A percentile compares a stretch with the other conserved stretches of the same genome.
These are phyloP conservation scores for Thera obeliscata DNA, from an alignment of 2,888 invertebrate species.

Conservation along the genomic window DNA sequence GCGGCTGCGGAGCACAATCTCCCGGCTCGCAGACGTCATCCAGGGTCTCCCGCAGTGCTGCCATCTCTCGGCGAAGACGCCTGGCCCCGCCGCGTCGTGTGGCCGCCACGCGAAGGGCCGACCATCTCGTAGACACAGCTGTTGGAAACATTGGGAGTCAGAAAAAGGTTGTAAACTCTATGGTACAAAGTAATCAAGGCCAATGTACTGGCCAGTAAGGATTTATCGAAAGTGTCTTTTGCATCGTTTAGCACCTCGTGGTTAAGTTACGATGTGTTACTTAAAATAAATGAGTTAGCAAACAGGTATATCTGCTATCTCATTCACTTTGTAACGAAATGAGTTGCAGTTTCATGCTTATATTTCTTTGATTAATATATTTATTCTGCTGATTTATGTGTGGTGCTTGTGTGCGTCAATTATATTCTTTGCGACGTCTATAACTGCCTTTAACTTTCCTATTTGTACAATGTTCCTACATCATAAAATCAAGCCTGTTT, in stretches of 20 bases:
- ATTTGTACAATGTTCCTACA: too few relatives aligned
- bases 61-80: slow-evolving; percentile 85
- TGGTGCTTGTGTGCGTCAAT: too few relatives aligned
- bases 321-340: slow-evolving; percentile 1
- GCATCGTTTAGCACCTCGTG: slow-evolving; percentile 22
- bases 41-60: slow-evolving; percentile 84
- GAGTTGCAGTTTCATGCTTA: slow-evolving; percentile 1
- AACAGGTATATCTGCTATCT: background rate
- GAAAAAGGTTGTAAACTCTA: background rate
- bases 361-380: too few relatives aligned
- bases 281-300: too few relatives aligned
- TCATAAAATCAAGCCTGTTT: too few relatives aligned
- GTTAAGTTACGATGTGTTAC: slow-evolving; percentile 1
- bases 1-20: slow-evolving; percentile 84
- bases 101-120: slow-evolving; percentile 75
- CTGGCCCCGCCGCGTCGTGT: slow-evolving; percentile 76
- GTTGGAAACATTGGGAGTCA: slow-evolving; percentile 38
- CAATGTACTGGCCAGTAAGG: background rate
- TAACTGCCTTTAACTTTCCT: too few relatives aligned
- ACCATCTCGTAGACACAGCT: slow-evolving; percentile 81
- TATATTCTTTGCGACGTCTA: too few relatives aligned
- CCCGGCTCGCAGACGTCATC: slow-evolving; percentile 86
- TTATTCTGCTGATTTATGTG: too few relatives aligned
- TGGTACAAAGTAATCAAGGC: background rate
- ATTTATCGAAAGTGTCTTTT: slow-evolving; percentile 18